Conservation (phyloP, 2,113 vertebrate species). For the Carlito syrichta region DNA sequence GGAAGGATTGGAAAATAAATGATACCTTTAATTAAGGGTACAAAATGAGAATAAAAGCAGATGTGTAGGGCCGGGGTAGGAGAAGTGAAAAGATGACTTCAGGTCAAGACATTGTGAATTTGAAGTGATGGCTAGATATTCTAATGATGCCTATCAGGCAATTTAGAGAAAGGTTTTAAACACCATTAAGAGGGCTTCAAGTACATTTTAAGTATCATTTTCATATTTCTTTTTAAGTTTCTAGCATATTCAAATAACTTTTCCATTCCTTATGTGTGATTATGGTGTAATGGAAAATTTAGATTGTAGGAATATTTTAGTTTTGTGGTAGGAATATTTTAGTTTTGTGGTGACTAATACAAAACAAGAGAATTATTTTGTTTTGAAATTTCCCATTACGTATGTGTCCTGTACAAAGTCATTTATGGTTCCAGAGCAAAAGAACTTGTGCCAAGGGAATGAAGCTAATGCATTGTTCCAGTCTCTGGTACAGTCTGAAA, state of each 20-base stretch:
- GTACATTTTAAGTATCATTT: not conserved
- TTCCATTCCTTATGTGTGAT: not conserved
- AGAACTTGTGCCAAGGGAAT: constrained; percentile 39
- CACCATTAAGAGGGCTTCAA: not conserved
- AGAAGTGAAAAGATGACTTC: not conserved
- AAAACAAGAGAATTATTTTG: constrained; percentile 57
- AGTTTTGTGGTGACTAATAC: constrained; percentile 28
- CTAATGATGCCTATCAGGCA: not conserved
- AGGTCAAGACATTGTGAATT: not conserved
- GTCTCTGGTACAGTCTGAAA: constrained; percentile 40
- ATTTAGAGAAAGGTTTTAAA: not conserved
- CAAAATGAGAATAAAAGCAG: not conserved
- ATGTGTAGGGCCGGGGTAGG: not conserved
- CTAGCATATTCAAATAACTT: not conserved
- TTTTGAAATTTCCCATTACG: constrained; percentile 61
- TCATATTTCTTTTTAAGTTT: not conserved
- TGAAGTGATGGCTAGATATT: not conserved
- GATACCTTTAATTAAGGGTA: not conserved
- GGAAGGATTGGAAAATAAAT: not conserved
- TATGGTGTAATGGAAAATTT: constrained; percentile 55
- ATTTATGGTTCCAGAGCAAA: constrained; percentile 52
- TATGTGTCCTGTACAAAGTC: constrained; percentile 24
- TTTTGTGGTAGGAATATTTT: constrained; percentile 47
- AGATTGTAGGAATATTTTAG: too few species aligned
- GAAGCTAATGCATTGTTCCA: constrained; percentile 54